Percentiles rank a stretch among this genome's conserved stretches.
Evolutionary conservation across 2,888 invertebrate genomes (phyloP).

Genomic region (Drosophila falleni): DNA sequence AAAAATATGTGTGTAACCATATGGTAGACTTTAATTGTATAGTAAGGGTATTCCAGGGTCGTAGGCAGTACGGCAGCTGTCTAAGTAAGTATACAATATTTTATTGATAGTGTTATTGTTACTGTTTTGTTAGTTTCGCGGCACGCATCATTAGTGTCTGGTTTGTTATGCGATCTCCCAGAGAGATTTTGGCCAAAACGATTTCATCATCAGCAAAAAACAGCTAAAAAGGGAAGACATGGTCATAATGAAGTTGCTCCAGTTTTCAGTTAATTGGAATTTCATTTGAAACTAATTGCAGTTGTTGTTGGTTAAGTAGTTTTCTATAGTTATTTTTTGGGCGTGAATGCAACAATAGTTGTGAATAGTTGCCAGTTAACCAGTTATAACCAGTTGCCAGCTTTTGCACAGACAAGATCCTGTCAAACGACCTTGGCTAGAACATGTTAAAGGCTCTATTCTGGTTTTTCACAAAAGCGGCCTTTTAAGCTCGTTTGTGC

Average conservation of each 20-base stretch:
- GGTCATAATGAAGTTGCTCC: conserved; percentile 74
- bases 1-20: conserved; percentile 4
- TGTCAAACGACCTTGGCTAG: conserved; percentile 62
- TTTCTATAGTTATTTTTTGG: conserved; percentile 10
- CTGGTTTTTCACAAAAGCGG: conserved; percentile 1
- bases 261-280: conserved; percentile 71
- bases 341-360: conserved; percentile 7
- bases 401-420: conserved; percentile 33
- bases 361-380: conserved; percentile 1
- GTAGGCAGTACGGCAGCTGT: conserved; percentile 14
- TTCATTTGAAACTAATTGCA: conserved; percentile 57
- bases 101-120: background rate
- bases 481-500: conserved; percentile 44
- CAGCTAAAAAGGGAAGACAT: conserved; percentile 30
- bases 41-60: conserved; percentile 36
- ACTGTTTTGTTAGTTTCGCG: conserved; percentile 25
- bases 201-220: conserved; percentile 58
- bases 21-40: conserved; percentile 13
- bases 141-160: conserved; percentile 70
- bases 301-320: conserved; percentile 6
- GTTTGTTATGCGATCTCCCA: conserved; percentile 71
- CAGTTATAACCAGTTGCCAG: conserved; percentile 35
- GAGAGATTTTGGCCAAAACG: conserved; percentile 49
- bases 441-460: conserved; percentile 45
- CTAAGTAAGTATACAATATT: background rate